Conservation (phyloP, 2,888 invertebrate species). For the Eilema griseolum region DNA sequence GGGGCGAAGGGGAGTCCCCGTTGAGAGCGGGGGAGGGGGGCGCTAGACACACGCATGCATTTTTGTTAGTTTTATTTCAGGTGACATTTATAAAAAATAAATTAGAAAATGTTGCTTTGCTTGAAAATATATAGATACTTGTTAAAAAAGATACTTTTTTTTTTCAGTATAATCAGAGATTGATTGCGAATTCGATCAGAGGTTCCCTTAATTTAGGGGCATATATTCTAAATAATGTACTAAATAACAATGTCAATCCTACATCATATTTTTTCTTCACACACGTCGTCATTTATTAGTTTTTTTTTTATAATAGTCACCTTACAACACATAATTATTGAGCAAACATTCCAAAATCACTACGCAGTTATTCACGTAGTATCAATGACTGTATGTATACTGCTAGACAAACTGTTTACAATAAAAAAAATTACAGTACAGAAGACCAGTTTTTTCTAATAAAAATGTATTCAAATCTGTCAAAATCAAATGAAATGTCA, state of each 20-base stretch:
- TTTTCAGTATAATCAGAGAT: too few species aligned
- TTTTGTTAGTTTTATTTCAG: conserved; percentile 14
- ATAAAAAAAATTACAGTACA: background rate
- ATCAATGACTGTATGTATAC: background rate
- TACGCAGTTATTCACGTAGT: conserved; percentile 1
- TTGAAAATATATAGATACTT: background rate
- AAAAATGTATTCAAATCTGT: too few species aligned
- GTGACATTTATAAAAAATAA: conserved; percentile 16
- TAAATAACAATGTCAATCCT: background rate
- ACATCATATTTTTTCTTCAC: background rate
- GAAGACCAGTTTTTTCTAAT: too few species aligned
- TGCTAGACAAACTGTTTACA: background rate
- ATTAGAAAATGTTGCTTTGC: background rate
- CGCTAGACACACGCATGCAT: conserved; percentile 62
- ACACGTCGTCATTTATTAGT: background rate
- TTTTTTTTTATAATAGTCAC: conserved; percentile 20
- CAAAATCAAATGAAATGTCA: too few species aligned
- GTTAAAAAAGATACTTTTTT: too few species aligned
- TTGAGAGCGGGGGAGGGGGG: conserved; percentile 65
- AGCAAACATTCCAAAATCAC: conserved; percentile 5
- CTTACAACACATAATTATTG: conserved; percentile 9
- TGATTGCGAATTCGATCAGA: background rate
- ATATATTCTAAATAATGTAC: background rate
- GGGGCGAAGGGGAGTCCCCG: conserved; percentile 56
- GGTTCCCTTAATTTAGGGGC: background rate